Percentiles rank a stretch among this genome's conserved stretches.
phyloP scores from a whole-genome alignment of 2,888 invertebrate genomes.

The Tridacna crocea region DNA sequence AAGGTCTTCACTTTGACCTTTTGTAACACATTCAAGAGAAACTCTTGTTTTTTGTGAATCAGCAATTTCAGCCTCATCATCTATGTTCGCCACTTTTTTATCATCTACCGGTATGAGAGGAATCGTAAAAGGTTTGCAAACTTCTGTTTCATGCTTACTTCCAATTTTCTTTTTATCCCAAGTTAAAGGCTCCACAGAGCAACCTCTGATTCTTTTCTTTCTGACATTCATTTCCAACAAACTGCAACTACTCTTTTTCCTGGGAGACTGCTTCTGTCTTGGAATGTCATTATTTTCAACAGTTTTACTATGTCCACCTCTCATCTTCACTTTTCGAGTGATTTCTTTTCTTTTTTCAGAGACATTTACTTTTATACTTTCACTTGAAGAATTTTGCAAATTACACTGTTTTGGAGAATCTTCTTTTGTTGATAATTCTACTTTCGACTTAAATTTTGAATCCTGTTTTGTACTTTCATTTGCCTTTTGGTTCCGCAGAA shows the following conservation, averaged over 20 bases:
- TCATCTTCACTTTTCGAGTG: neutral
- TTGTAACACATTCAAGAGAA: neutral
- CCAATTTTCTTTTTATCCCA: neutral
- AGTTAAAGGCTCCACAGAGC: neutral
- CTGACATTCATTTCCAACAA: no score
- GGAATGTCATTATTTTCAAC: neutral
- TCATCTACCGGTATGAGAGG: neutral
- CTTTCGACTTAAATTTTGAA: neutral
- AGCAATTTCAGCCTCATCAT: neutral
- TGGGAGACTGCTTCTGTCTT: no score
- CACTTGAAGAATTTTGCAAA: neutral
- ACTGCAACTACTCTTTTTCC: no score
- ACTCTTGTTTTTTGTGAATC: neutral
- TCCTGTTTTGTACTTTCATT: neutral
- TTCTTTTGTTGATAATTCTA: neutral
- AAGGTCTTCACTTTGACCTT: neutral
- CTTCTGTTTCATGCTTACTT: neutral
- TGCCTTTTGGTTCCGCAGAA: neutral
- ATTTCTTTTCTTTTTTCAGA: neutral
- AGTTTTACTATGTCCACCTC: neutral
- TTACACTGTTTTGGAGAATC: neutral
- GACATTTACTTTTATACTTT: neutral
- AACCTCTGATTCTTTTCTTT: no score
- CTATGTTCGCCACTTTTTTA: neutral
- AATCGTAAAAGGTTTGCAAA: slow-evolving; percentile 18